Evolutionary conservation across 2,797 vertebrate species (phyloP), one percentile per base, ranked within the genome.

Genomic region (Coranthus polyacanthus): DNA sequence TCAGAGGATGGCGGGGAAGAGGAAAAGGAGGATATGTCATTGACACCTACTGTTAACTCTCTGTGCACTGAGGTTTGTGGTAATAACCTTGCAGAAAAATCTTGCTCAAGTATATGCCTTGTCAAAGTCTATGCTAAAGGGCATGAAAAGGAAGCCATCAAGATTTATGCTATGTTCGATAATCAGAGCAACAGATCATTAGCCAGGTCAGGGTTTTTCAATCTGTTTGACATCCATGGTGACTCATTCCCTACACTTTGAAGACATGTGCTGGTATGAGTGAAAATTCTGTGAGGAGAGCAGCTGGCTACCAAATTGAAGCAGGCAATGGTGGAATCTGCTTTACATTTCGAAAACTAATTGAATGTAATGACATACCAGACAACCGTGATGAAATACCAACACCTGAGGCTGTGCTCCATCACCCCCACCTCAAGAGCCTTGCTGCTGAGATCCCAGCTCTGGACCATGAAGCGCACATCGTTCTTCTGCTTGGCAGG

Each of bases 1-100:
- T 2, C 12, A 22, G 18, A 45, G 17, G n/a, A n/a, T n/a, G n/a
- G 54, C 22, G n/a, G n/a, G 21, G 54, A 57, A 39, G 12, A 6
- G 3, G 54, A 32, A 18, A 16, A 5, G 11, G 39, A 56, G 20
- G 12, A 12, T 42, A n/a, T n/a, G 2, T 5, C 4, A 6, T 2
- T n/a, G 2, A 4, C 37, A n/a, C 7, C 22, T 13, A 3, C 16
- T 3, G 26, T 44, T 21, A 44, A 11, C 13, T 39, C 52, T 2
- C 22, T 12, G 52, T 55, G 52, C 12, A 55, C 52, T 20, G 37
- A 55, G 24, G 54, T 57, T 5, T 51, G 49, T 20, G 12, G 12
- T 3, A 15, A 3, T 18, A 11, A 11, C 2, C 1, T 32, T 3
- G 15, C 3, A 0, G 13, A 21, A 2, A 34, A 17, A 18, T 51